Base-by-base conservation (phyloP, 2,888 invertebrate species). In the Pimpla rufipes region DNA sequence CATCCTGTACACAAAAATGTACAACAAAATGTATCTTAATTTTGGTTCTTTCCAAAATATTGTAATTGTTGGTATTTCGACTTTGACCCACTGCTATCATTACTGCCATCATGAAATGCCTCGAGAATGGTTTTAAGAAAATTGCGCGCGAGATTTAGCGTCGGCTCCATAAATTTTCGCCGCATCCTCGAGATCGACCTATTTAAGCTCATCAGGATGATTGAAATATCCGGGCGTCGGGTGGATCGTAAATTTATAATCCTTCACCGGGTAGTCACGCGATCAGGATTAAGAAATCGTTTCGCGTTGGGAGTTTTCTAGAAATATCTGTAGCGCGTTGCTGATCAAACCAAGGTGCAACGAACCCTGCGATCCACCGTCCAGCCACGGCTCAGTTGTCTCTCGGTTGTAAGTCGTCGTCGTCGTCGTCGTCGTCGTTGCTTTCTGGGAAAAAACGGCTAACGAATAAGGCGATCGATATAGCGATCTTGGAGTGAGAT, bases 401-500 rank as follows among this genome's bases (percentile, higher is more conserved):
- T 59, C 59, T 59, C n/a, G 6, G 57, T 57, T 62, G 40, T 35
- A 35, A 59, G 57, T 59, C 57, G 57, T 59, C 57, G n/a, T 57
- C 57, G 57, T 35, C 29, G 11, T 55, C 55, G 13, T 55, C 57
- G 57, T 57, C 57, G 59, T 78, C 78, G 82, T 67, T 29, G 64
- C 59, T 64, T 79, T 70, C 52, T 42, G 70, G 55, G 62, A 70
- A 71, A 75, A 75, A 82, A 79, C n/a, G 10, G 13, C 42, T 37
- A 52, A 75, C 83, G 57, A 75, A 75, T 79, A 79, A 67, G 83
- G 83, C 83, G 57, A 66, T 81, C 59, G 73, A 68, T 78, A 78
- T 50, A 75, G 68, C 59, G 68, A 64, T 82, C 55, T n/a, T 40
- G 52, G 66, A 79, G 79, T 18, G 45, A 67, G 74, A 74, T 75